Conservation (phyloP, 2,113 vertebrate species). For the Arothron firmamentum region DNA sequence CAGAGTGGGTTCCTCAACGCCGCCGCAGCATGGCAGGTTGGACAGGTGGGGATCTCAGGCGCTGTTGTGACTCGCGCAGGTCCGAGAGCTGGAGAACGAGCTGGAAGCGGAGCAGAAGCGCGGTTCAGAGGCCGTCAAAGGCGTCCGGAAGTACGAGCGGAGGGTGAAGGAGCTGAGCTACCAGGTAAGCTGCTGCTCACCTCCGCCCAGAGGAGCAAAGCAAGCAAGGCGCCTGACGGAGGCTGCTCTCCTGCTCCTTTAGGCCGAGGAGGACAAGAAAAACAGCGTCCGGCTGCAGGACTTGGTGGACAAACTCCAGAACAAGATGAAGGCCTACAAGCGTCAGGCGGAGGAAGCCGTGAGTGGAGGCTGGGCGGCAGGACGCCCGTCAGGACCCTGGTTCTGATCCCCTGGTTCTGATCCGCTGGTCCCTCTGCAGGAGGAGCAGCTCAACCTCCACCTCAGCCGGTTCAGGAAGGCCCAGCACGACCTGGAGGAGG, state of each 20-base stretch:
- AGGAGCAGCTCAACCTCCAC: conserved; percentile 45
- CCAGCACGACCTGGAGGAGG: conserved; percentile 56
- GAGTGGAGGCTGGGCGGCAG: conserved; percentile 17
- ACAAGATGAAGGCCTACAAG: conserved; percentile 54
- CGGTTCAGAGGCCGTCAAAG: conserved; percentile 40
- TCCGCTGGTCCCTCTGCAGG: no score
- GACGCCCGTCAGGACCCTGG: background rate
- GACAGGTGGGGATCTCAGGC: no score
- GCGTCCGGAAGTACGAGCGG: conserved; percentile 48
- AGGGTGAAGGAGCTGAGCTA: conserved; percentile 54
- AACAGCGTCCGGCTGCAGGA: conserved; percentile 51
- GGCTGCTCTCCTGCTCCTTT: background rate
- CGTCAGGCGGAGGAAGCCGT: conserved; percentile 48
- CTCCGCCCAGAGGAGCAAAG: no score
- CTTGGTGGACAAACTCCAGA: conserved; percentile 58
- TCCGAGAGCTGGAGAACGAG: conserved; percentile 54
- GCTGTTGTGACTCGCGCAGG: conserved; percentile 17
- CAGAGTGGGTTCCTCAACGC: conserved; percentile 35
- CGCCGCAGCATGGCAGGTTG: no score
- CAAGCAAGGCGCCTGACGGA: no score
- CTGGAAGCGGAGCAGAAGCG: conserved; percentile 48
- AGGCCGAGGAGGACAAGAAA: conserved; percentile 61
- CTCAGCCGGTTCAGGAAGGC: conserved; percentile 48
- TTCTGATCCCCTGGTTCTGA: background rate
- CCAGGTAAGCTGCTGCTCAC: conserved; percentile 33